A percentile compares a stretch with the other conserved stretches of the same genome.
Evolutionary conservation across 2,888 invertebrate genomes (phyloP).

Genomic region (Eugnorisma glareosa): DNA sequence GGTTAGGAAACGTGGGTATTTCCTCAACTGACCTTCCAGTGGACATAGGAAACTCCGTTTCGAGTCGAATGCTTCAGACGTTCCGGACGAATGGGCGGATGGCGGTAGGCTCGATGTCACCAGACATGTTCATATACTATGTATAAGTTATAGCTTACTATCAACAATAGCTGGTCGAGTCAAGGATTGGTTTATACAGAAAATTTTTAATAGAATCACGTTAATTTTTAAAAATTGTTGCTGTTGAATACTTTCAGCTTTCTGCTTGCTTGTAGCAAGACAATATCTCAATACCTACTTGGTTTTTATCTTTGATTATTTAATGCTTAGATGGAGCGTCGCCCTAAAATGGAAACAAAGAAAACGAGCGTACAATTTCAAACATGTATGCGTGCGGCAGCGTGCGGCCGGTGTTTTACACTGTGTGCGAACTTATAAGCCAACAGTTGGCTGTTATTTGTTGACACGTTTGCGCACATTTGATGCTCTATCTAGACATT

Average conservation of each 20-base stretch:
- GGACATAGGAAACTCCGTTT: slow-evolving; percentile 78
- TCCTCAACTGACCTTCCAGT: slow-evolving; percentile 79
- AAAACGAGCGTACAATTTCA: no score
- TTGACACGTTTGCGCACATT: no score
- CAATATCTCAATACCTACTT: neutral
- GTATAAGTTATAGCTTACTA: neutral
- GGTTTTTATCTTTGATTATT: no score
- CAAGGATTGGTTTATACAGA: no score
- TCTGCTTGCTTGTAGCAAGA: neutral
- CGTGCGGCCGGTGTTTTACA: no score
- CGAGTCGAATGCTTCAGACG: slow-evolving; percentile 74
- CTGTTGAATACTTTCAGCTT: neutral
- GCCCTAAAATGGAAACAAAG: no score
- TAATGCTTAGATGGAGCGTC: no score
- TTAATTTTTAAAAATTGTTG: neutral
- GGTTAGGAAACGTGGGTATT: slow-evolving; percentile 75
- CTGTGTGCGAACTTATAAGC: no score
- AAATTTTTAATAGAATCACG: neutral
- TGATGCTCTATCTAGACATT: no score
- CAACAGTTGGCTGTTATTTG: no score
- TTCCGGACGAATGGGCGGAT: slow-evolving; percentile 70
- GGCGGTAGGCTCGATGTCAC: slow-evolving; percentile 65
- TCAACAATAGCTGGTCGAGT: neutral
- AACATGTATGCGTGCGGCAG: no score
- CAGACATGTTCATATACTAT: slow-evolving; percentile 54